Evolutionary conservation across 92 coral and sea anemone species (phyloP), one percentile per base, ranked within the genome.

Genomic region (Phenganax stokvisi): DNA sequence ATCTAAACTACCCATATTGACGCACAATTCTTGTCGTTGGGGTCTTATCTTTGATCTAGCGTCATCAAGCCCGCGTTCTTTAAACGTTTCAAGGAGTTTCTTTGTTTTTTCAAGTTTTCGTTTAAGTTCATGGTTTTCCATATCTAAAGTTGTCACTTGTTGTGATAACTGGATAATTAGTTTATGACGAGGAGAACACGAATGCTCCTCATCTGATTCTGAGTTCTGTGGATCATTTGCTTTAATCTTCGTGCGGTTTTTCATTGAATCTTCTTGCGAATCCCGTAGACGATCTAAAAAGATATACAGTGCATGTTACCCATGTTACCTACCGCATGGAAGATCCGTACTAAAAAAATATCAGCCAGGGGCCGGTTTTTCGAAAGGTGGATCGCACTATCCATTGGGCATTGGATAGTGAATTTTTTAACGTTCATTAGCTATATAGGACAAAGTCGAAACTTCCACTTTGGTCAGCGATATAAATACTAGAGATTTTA

Each of bases 161-260:
- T 91, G 85, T 15, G 96, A 91, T 6, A 91, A 82, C 37, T 91
- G 92, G 25, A 91, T 81, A 57, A 91, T 80, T 8, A 91, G 84
- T 75, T 85, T 84, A 61, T 80, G 89, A 4, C 92, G 90, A 11
- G 91, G 82, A 74, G 85, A 90, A 58, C 84, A 76, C 54, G 81
- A 62, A 37, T 72, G 54, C 52, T 84, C 79, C 12, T 75, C 86
- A 11, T 44, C 58, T 60, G 63, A 9, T 31, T 15, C 58, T 59
- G 16, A 7, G 82, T 78, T 37, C 47, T 37, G 47, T 37, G 47
- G 47, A 63, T 64, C 62, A 51, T 87, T 89, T 16, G 83, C 71
- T 57, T 87, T 87, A 29, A 87, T 86, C 52, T 89, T 81, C 53
- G 76, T 85, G 27, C 92, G 87, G 44, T 84, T 69, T 0, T 89